Evolutionary conservation across 2,888 invertebrate species (phyloP).

Genomic region (Teinopalpus imperialis): DNA sequence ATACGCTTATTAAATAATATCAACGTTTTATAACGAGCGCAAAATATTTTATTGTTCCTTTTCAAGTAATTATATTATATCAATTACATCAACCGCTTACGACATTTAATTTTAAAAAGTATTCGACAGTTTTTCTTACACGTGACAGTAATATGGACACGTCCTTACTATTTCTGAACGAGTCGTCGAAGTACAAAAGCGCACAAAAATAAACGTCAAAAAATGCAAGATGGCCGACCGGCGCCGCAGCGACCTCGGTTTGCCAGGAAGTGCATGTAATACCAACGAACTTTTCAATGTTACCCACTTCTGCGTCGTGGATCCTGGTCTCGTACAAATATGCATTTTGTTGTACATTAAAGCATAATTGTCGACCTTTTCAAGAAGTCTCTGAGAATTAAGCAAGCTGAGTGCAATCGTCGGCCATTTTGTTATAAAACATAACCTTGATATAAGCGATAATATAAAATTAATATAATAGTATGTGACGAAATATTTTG

Average conservation of each 20-base stretch:
- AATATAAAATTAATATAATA: conserved; percentile 5
- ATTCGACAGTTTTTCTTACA: not conserved
- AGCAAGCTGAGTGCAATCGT: conserved; percentile 3
- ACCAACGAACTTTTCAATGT: conserved; percentile 80
- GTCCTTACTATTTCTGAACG: conserved; percentile 54
- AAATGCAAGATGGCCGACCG: conserved; percentile 68
- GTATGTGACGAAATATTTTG: not conserved
- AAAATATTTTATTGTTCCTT: too few species aligned
- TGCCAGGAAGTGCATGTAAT: conserved; percentile 77
- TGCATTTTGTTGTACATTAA: conserved; percentile 42
- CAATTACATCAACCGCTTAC: conserved; percentile 11
- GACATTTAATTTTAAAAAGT: conserved; percentile 2
- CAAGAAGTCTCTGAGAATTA: conserved; percentile 14
- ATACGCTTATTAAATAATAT: too few species aligned
- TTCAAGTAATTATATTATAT: conserved; percentile 4
- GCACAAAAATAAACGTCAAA: conserved; percentile 79
- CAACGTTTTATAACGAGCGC: too few species aligned
- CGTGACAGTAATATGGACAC: conserved; percentile 23
- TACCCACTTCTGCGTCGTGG: conserved; percentile 59
- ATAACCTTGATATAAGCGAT: conserved; percentile 8
- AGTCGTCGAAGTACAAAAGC: conserved; percentile 43
- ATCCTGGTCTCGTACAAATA: conserved; percentile 54
- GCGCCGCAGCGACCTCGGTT: conserved; percentile 57
- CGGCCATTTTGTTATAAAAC: conserved; percentile 22
- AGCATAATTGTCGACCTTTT: conserved; percentile 40